Evolutionary conservation across 2,797 vertebrate genomes (phyloP).

Genomic region (Sebastes matsubarae): DNA sequence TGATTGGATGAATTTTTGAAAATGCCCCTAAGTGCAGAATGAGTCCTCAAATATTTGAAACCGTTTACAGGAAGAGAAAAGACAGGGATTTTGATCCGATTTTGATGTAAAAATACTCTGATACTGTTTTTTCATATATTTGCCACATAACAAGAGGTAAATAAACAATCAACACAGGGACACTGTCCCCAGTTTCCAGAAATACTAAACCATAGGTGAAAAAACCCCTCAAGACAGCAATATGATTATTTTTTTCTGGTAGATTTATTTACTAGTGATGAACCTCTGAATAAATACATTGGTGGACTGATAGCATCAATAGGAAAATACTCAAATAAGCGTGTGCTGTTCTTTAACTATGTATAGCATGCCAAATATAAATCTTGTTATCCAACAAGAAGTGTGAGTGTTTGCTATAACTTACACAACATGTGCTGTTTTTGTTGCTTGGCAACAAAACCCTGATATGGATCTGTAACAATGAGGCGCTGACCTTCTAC

Average conservation of each 20-base stretch:
- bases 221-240: neutral
- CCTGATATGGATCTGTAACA: neutral
- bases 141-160: too few species aligned
- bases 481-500: slow-evolving; percentile 20
- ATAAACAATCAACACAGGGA: too few species aligned
- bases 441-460: slow-evolving; percentile 45
- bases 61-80: too few species aligned
- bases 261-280: neutral
- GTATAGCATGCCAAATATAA: neutral
- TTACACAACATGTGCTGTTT: neutral
- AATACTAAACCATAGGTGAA: neutral
- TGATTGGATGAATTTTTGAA: too few species aligned
- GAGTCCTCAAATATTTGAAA: too few species aligned
- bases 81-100: too few species aligned
- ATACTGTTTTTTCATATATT: too few species aligned
- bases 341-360: neutral
- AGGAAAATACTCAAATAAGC: neutral
- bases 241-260: neutral
- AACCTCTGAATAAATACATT: neutral
- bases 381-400: neutral
- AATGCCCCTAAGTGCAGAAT: too few species aligned
- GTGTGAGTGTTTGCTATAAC: neutral
- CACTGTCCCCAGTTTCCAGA: neutral
- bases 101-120: too few species aligned
- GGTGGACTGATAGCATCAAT: neutral